A percentile compares a stretch with the other conserved stretches of the same genome.
Conservation (phyloP, 2,113 vertebrate genomes). For the Cottus gobio region DNA sequence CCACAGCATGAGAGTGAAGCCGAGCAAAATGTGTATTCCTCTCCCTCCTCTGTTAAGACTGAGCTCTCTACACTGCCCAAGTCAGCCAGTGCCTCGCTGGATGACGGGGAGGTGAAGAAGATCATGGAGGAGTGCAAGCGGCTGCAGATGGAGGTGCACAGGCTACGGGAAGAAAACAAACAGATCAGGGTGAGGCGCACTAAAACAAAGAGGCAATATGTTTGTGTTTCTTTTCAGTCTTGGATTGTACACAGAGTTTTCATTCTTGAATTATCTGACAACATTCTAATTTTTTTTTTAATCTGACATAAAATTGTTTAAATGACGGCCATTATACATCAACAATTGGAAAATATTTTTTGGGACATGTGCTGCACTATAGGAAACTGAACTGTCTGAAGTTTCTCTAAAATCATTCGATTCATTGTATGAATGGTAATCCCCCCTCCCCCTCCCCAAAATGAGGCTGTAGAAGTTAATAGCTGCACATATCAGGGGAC, state of each 20-base stretch:
- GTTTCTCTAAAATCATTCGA: neutral
- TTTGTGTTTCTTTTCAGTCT: neutral
- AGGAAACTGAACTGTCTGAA: neutral
- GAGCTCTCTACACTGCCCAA: constrained; percentile 88
- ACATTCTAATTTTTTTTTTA: too few relatives aligned
- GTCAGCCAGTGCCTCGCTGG: constrained; percentile 89
- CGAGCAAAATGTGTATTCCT: constrained; percentile 90
- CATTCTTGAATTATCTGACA: too few relatives aligned
- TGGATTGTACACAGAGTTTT: neutral
- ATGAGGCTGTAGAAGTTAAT: neutral
- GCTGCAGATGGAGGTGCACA: constrained; percentile 92
- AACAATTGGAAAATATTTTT: neutral
- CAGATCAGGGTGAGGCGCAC: constrained; percentile 88
- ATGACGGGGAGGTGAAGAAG: constrained; percentile 92
- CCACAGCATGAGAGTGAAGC: constrained; percentile 93
- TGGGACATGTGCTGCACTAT: neutral
- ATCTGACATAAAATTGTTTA: too few relatives aligned
- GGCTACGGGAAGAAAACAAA: constrained; percentile 94
- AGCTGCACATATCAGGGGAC: neutral
- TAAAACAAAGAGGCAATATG: neutral
- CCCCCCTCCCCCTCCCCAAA: too few relatives aligned
- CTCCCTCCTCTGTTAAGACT: constrained; percentile 88
- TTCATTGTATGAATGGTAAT: neutral
- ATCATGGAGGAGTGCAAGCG: constrained; percentile 95
- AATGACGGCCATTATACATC: neutral